Evolutionary conservation across 2,888 invertebrate species (phyloP).

Genomic region (Adela reaumurella): DNA sequence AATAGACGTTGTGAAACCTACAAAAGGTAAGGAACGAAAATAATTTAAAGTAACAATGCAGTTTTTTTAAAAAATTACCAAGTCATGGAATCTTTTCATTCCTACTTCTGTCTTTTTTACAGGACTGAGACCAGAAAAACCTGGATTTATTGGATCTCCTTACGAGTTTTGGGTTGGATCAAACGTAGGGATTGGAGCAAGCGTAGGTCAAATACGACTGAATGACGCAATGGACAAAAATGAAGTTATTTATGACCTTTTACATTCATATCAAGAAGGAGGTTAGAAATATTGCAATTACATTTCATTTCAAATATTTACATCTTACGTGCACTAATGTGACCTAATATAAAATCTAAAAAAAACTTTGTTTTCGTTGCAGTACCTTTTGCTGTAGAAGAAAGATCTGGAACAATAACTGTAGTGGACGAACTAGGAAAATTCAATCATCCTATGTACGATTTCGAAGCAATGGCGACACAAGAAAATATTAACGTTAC

Average conservation of each 20-base stretch:
- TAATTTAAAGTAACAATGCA: not conserved
- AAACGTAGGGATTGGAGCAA: slow-evolving; percentile 80
- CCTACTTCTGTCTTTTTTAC: no score
- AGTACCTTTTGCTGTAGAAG: slow-evolving; percentile 92
- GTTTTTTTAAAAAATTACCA: not conserved
- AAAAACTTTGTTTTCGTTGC: slow-evolving; percentile 19
- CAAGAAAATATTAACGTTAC: slow-evolving; percentile 58
- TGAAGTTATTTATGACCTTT: slow-evolving; percentile 70
- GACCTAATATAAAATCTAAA: no score
- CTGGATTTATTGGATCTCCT: slow-evolving; percentile 80
- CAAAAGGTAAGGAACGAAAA: slow-evolving; percentile 31
- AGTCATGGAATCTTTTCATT: no score
- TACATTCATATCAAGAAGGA: slow-evolving; percentile 82
- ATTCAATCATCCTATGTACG: slow-evolving; percentile 65
- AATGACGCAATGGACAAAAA: slow-evolving; percentile 67
- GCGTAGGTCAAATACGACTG: slow-evolving; percentile 79
- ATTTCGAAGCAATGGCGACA: slow-evolving; percentile 80
- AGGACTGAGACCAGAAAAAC: slow-evolving; percentile 55
- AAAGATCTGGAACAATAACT: slow-evolving; percentile 81
- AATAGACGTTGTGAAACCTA: slow-evolving; percentile 64
- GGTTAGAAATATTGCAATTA: slow-evolving; percentile 40
- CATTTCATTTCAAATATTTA: no score
- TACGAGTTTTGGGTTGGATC: slow-evolving; percentile 89
- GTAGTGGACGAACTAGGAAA: slow-evolving; percentile 73
- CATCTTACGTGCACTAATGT: no score